These are phyloP conservation scores for Zosterops lateralis DNA, from an alignment of 2,113 vertebrate genomes.

Conservation along the genomic window DNA sequence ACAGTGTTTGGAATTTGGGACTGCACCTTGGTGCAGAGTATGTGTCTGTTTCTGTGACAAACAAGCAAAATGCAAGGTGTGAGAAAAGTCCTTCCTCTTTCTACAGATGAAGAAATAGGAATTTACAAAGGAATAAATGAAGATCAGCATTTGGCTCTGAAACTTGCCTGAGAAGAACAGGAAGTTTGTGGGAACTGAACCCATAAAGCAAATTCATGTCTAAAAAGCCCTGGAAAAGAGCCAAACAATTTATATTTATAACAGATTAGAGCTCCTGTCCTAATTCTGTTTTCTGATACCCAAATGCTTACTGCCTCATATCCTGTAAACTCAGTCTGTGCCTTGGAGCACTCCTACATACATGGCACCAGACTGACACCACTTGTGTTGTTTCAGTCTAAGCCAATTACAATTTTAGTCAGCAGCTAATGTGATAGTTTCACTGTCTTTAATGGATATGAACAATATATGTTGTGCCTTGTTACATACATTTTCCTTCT, in stretches of 20 bases:
- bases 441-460: slow-evolving; percentile 5
- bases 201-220: background rate
- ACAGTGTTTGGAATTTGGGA: background rate
- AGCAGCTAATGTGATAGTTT: slow-evolving; percentile 24
- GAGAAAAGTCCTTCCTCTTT: background rate
- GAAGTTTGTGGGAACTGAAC: background rate
- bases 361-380: background rate
- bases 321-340: slow-evolving; percentile 37
- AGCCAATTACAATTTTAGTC: slow-evolving; percentile 19
- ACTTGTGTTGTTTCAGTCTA: background rate
- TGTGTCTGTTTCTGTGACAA: background rate
- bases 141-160: background rate
- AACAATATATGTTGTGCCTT: background rate
- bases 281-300: slow-evolving; percentile 28
- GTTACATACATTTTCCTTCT: background rate
- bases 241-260: background rate
- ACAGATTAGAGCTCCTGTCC: slow-evolving; percentile 9
- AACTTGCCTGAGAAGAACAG: background rate
- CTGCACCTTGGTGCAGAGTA: background rate
- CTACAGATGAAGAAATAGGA: background rate
- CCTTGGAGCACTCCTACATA: slow-evolving; percentile 29
- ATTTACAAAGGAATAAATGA: background rate
- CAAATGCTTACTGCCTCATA: background rate
- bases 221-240: background rate
- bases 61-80: background rate